Conservation (phyloP, 2,888 invertebrate species). For the Calameuta filiformis region DNA sequence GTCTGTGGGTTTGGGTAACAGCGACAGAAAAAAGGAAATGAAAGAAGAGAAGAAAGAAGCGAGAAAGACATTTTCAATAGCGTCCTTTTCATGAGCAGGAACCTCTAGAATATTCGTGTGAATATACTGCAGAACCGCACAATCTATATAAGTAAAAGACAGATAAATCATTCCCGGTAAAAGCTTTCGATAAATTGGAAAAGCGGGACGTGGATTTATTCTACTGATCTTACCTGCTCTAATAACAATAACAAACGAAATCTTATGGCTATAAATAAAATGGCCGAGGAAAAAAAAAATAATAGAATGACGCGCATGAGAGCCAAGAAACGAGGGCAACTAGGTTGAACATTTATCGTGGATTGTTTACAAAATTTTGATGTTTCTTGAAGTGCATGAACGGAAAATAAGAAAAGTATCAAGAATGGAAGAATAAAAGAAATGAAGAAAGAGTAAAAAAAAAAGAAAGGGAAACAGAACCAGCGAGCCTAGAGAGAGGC, state of each 20-base stretch:
- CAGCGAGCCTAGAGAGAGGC: background rate
- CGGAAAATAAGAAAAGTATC: constrained; percentile 6
- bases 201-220: background rate
- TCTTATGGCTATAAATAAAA: background rate
- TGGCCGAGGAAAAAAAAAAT: background rate
- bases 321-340: background rate
- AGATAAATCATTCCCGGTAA: background rate
- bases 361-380: background rate
- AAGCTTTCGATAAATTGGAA: background rate
- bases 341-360: background rate
- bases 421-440: background rate
- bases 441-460: background rate
- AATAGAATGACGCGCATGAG: background rate
- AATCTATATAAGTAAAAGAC: background rate
- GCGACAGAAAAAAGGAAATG: background rate
- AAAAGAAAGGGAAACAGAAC: background rate
- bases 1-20: background rate
- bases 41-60: background rate
- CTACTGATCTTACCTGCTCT: background rate
- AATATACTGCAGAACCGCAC: background rate
- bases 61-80: background rate
- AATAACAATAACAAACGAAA: background rate
- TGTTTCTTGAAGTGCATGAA: constrained; percentile 2
- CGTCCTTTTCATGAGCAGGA: background rate
- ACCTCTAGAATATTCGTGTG: background rate